Evolutionary conservation across 2,888 invertebrate species (phyloP).

Genomic region (Epinotia nisella): DNA sequence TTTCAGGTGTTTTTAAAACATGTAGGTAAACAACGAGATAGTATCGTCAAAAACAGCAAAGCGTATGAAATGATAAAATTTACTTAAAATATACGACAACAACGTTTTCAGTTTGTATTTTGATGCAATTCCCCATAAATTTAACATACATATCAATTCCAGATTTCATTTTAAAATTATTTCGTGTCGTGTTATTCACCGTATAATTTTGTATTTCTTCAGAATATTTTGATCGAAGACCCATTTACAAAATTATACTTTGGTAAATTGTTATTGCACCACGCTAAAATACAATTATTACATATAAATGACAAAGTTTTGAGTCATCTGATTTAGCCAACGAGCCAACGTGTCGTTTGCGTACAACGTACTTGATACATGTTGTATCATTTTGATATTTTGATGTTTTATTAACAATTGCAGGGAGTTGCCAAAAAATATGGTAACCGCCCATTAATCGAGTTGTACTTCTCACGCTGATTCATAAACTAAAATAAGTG

Average conservation of each 20-base stretch:
- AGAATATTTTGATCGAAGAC: background rate
- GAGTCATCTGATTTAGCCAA: no score
- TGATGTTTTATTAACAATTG: no score
- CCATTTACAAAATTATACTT: background rate
- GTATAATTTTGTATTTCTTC: constrained; percentile 1
- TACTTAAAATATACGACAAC: background rate
- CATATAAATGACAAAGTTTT: no score
- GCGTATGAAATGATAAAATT: background rate
- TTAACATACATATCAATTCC: background rate
- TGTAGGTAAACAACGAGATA: background rate
- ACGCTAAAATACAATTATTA: background rate
- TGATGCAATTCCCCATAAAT: background rate
- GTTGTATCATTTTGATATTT: no score
- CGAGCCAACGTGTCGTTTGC: background rate
- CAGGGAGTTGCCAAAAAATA: constrained; percentile 5
- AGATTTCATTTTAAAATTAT: background rate
- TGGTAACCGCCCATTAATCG: constrained; percentile 52
- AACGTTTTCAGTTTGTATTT: background rate
- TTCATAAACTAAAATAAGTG: constrained; percentile 81
- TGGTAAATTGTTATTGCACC: background rate
- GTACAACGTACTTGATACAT: no score
- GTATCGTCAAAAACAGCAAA: background rate
- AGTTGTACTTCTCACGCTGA: constrained; percentile 81
- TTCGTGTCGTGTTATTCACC: background rate
- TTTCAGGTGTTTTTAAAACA: no score